Conservation (phyloP, 2,797 vertebrate species). For the Enteromius radiatus region DNA sequence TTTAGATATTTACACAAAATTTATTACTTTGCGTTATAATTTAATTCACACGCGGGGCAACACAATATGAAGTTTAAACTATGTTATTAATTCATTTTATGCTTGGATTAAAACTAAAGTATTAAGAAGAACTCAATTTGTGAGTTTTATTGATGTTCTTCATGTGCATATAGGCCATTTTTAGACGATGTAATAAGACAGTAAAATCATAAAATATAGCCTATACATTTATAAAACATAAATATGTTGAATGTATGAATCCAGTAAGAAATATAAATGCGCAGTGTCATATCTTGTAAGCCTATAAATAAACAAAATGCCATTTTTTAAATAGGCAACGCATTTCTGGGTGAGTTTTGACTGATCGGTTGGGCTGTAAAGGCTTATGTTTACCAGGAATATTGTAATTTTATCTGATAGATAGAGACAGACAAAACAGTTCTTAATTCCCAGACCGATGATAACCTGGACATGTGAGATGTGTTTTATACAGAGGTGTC, state of each 20-base stretch:
- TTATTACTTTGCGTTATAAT: background rate
- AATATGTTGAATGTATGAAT: background rate
- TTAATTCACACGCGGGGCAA: background rate
- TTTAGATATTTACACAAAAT: background rate
- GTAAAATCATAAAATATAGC: background rate
- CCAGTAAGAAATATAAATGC: background rate
- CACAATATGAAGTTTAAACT: background rate
- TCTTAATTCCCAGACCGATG: background rate
- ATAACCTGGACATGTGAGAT: background rate
- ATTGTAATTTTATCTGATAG: background rate
- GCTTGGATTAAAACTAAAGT: background rate
- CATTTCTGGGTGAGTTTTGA: background rate
- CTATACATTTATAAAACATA: background rate
- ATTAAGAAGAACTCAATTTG: background rate
- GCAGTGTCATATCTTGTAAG: background rate
- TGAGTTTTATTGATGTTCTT: background rate
- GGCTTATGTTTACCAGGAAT: background rate
- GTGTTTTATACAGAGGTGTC: conserved; percentile 10
- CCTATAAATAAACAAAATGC: background rate
- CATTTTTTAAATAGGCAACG: no score
- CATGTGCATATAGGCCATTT: background rate
- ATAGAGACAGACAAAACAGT: background rate
- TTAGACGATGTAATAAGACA: background rate
- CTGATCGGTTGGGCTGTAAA: background rate
- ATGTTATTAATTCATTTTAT: background rate